phyloP scores from a whole-genome alignment of 2,113 vertebrate genomes.

The Ellobius talpinus region DNA sequence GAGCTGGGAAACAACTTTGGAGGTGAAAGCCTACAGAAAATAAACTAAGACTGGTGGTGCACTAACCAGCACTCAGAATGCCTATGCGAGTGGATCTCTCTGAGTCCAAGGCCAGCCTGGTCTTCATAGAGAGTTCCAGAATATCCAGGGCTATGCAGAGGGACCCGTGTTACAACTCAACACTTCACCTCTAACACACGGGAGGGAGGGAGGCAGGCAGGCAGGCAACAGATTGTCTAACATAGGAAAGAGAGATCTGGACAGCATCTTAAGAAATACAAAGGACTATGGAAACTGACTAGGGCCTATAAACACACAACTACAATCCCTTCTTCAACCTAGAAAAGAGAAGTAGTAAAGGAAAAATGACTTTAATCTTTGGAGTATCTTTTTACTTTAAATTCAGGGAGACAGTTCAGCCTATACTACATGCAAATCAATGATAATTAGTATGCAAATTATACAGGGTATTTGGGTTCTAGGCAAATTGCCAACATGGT shows the following conservation, averaged over 20 bases:
- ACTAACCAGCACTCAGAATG: background rate
- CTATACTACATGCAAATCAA: constrained; percentile 68
- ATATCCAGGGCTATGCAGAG: background rate
- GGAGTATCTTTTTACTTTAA: constrained; percentile 44
- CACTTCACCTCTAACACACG: background rate
- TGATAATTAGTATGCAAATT: constrained; percentile 75
- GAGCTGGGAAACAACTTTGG: background rate
- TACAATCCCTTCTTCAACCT: background rate
- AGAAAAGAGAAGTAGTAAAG: background rate
- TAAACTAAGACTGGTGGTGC: background rate
- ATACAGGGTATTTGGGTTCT: constrained; percentile 64
- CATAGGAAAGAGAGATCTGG: background rate
- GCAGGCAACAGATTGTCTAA: background rate
- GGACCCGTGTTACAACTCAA: background rate
- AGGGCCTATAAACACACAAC: constrained; percentile 10
- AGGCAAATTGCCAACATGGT: constrained; percentile 68
- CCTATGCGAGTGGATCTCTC: background rate
- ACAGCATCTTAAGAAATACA: background rate
- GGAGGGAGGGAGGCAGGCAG: background rate
- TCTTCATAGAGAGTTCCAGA: background rate
- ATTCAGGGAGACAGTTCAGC: constrained; percentile 55
- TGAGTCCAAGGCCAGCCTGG: background rate
- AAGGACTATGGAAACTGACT: background rate
- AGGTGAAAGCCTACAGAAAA: background rate
- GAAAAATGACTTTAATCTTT: constrained; percentile 33